Conservation (phyloP, 1,140 invertebrate species). For the Neodiprion lecontei region DNA sequence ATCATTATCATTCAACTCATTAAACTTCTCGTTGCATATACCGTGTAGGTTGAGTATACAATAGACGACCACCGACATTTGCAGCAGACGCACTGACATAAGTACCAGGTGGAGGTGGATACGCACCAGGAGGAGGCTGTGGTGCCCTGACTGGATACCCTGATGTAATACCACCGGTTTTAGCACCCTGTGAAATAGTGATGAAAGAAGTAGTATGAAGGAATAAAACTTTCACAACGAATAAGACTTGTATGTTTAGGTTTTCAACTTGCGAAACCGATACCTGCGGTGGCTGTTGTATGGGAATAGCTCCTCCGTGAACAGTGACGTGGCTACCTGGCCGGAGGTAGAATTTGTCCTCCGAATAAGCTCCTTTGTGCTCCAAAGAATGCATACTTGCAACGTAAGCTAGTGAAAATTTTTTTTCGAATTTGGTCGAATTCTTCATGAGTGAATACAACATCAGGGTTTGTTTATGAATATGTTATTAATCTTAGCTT, state of each 20-base stretch:
- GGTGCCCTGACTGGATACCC: slow-evolving; percentile 65
- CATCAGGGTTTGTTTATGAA: not conserved
- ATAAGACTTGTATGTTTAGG: slow-evolving; percentile 11
- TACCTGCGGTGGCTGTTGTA: slow-evolving; percentile 64
- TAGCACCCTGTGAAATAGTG: slow-evolving; percentile 53
- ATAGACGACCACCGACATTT: slow-evolving; percentile 50
- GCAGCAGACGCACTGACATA: slow-evolving; percentile 51
- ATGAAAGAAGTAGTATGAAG: not conserved
- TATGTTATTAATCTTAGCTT: not conserved
- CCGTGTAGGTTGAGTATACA: slow-evolving; percentile 53
- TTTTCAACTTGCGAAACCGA: slow-evolving; percentile 18
- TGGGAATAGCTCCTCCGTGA: slow-evolving; percentile 61
- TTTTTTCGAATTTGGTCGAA: not conserved
- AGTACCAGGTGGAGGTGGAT: slow-evolving; percentile 49
- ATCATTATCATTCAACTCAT: slow-evolving; percentile 17
- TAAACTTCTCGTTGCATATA: slow-evolving; percentile 53
- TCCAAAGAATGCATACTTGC: slow-evolving; percentile 52
- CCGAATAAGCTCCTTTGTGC: slow-evolving; percentile 49
- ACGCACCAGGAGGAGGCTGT: slow-evolving; percentile 49
- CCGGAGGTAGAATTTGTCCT: slow-evolving; percentile 58
- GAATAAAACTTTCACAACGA: not conserved
- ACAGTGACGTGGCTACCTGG: slow-evolving; percentile 60
- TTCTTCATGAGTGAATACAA: too few species aligned
- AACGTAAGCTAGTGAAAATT: slow-evolving; percentile 43
- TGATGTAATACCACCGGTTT: slow-evolving; percentile 65